Conservation (phyloP, 1,140 invertebrate genomes). For the Drosophila busckii region DNA sequence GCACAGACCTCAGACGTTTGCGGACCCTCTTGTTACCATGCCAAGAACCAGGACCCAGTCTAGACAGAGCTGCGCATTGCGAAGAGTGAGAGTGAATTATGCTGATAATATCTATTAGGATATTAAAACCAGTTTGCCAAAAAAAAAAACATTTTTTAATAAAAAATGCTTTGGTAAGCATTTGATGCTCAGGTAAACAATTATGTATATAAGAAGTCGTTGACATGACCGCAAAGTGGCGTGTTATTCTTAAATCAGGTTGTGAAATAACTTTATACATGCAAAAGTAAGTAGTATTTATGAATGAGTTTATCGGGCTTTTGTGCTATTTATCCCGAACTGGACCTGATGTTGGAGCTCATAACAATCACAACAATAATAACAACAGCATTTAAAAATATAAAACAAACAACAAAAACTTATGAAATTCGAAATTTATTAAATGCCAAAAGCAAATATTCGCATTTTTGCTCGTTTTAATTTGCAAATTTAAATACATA, state of each 20-base stretch:
- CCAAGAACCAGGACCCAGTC: conserved; percentile 54
- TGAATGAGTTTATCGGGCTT: conserved; percentile 44
- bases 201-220: conserved; percentile 43
- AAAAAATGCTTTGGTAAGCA: too few species aligned
- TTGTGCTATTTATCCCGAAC: conserved; percentile 5
- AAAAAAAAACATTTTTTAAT: too few species aligned
- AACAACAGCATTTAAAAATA: neutral
- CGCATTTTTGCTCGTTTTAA: conserved; percentile 30
- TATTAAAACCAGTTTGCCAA: too few species aligned
- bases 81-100: too few species aligned
- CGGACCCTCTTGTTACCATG: conserved; percentile 22
- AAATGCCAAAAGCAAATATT: conserved; percentile 37
- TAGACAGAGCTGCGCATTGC: too few species aligned
- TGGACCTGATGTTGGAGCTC: neutral
- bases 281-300: conserved; percentile 36
- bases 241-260: conserved; percentile 55
- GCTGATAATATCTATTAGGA: too few species aligned
- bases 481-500: neutral
- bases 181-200: conserved; percentile 42
- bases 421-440: conserved; percentile 48
- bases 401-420: conserved; percentile 14
- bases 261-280: conserved; percentile 49
- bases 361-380: conserved; percentile 12
- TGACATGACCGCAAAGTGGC: conserved; percentile 70
- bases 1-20: too few species aligned